phyloP scores from a whole-genome alignment of 2,797 vertebrate genomes.

The Erethizon dorsatum region DNA sequence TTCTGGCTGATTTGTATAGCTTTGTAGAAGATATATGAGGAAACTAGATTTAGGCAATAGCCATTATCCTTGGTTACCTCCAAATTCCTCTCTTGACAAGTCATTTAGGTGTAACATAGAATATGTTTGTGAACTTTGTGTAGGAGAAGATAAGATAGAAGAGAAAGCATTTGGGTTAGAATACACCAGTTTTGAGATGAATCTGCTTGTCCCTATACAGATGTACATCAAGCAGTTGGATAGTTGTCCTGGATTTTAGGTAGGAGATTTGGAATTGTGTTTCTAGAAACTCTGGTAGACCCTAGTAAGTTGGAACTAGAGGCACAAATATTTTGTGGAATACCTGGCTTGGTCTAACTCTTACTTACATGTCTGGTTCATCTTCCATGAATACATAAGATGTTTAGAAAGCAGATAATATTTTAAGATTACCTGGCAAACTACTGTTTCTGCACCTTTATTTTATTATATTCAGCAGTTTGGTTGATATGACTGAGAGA shows the following conservation, averaged over 20 bases:
- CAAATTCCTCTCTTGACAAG: background rate
- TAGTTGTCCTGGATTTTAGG: background rate
- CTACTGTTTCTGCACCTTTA: background rate
- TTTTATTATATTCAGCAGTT: constrained; percentile 35
- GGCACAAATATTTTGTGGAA: background rate
- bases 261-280: background rate
- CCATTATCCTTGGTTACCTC: background rate
- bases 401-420: constrained; percentile 13
- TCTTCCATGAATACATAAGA: background rate
- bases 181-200: background rate
- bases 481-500: background rate
- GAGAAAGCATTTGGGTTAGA: background rate
- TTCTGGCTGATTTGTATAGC: background rate
- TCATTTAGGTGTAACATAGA: background rate
- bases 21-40: background rate
- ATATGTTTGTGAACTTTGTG: background rate
- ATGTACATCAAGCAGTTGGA: background rate
- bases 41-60: background rate
- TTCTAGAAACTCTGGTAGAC: background rate
- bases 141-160: background rate
- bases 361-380: background rate
- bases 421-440: background rate
- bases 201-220: background rate
- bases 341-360: background rate
- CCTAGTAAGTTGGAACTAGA: background rate